Base-by-base conservation (phyloP, 2,888 invertebrate genomes). In the Acheta domesticus region DNA sequence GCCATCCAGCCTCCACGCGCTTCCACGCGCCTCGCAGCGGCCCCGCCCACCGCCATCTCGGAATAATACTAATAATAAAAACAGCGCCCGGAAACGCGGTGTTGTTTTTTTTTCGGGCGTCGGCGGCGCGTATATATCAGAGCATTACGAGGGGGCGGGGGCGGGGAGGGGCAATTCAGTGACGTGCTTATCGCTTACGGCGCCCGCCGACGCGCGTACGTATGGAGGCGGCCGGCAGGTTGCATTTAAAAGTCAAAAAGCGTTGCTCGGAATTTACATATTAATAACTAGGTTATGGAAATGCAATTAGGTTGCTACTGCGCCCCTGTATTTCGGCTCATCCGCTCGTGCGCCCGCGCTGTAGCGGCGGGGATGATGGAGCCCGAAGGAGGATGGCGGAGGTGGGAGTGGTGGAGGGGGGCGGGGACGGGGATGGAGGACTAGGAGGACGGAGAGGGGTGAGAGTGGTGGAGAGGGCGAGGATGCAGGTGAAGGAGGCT, bases 251-350 rank as follows among this genome's bases (percentile, higher is more conserved):
- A 86, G 86, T 85, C 85, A 85, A 84, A 85, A 86, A 85, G 85
- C 84, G 82, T 81, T 76, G 49, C 83, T 82, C 82, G 82, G 82
- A 83, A 87, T 87, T 87, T 87, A 86, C 87, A 87, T 87, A 86
- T 87, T 87, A 82, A 82, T 82, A 87, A 87, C 86, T 85, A 85
- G 86, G 86, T 87, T 87, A 87, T 87, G 87, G 87, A 87, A 87
- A 87, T 87, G 87, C 86, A 87, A 87, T 87, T 87, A 87, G 83
- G 82, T 81, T 77, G 79, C 78, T 23, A 16, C 75, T 23, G 21
- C 75, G 16, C 21, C 36, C 75, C 75, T 21, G 21, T 20, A 21
- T 36, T 75, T 36, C 21, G 23, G 21, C 75, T 75, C 75, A 62
- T 62, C 62, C n/a, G 14, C n/a, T 8, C 62, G 62, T 11, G 62